Evolutionary conservation across 2,888 invertebrate genomes (phyloP).

Genomic region (Melipona bicolor): DNA sequence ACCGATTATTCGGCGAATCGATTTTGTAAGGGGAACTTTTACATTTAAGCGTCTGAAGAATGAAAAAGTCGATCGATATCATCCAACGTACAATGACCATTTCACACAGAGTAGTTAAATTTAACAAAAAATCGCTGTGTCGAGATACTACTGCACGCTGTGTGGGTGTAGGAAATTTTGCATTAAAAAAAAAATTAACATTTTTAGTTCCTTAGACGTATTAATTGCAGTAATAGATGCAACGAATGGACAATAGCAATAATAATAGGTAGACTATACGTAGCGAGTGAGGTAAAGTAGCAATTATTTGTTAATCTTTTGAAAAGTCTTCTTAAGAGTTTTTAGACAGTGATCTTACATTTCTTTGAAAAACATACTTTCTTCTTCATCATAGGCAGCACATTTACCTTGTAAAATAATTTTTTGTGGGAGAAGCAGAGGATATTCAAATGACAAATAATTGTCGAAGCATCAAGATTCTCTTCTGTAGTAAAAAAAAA

Average conservation of each 20-base stretch:
- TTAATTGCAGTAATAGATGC: not conserved
- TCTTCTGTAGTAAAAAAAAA: not conserved
- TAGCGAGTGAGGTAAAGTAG: not conserved
- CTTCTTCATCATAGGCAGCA: not conserved
- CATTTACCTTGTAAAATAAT: not conserved
- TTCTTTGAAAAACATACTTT: not conserved
- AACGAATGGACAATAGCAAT: not conserved
- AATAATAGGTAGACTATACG: not conserved
- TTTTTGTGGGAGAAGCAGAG: too few relatives aligned
- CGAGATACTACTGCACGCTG: not conserved
- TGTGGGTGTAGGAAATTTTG: not conserved
- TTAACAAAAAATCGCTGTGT: conserved; percentile 9
- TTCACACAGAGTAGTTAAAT: conserved; percentile 45
- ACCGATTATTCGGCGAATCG: conserved; percentile 32
- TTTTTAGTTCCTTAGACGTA: not conserved
- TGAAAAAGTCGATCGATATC: conserved; percentile 49
- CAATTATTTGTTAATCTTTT: not conserved
- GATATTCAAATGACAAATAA: not conserved
- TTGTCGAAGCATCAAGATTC: not conserved
- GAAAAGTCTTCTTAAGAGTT: too few relatives aligned
- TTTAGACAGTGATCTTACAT: too few relatives aligned
- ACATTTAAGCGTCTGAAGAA: conserved; percentile 36
- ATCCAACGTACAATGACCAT: conserved; percentile 3
- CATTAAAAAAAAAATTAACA: not conserved
- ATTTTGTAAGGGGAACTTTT: conserved; percentile 45